Conservation (phyloP, 2,797 vertebrate genomes). For the Pangasius larnaudii region DNA sequence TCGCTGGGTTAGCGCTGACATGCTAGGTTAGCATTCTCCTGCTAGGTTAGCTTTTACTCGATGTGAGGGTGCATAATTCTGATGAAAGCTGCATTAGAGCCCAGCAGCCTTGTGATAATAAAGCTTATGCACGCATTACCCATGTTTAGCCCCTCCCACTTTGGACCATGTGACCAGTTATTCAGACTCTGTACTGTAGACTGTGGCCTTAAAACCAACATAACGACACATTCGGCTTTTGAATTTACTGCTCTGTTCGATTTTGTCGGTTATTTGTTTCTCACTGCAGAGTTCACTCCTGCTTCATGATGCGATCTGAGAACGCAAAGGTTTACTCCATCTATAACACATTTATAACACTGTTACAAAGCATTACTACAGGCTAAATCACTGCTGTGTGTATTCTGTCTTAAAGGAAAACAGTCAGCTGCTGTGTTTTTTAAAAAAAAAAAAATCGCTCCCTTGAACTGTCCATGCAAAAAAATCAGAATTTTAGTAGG, state of each 20-base stretch:
- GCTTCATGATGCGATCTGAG: neutral
- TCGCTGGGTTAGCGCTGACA: neutral
- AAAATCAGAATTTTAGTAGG: neutral
- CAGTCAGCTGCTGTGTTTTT: neutral
- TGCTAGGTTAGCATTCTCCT: neutral
- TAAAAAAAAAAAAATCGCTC: too few species aligned
- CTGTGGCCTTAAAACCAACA: neutral
- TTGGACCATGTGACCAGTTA: neutral
- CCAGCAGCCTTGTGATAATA: neutral
- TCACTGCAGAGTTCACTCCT: neutral
- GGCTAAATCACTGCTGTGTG: neutral
- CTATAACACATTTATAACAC: neutral
- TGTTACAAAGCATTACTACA: neutral
- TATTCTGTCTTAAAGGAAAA: neutral
- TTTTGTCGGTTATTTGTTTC: neutral
- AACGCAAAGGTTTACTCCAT: neutral
- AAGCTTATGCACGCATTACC: too few species aligned
- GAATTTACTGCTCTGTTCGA: neutral
- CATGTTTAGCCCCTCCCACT: neutral
- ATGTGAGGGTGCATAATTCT: neutral
- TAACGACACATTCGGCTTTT: neutral
- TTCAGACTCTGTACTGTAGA: neutral
- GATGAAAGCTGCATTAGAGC: neutral
- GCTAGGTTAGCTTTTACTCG: neutral
- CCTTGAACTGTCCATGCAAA: neutral